Evolutionary conservation across 2,113 vertebrate species (phyloP).

Genomic region (Eublepharis macularius): DNA sequence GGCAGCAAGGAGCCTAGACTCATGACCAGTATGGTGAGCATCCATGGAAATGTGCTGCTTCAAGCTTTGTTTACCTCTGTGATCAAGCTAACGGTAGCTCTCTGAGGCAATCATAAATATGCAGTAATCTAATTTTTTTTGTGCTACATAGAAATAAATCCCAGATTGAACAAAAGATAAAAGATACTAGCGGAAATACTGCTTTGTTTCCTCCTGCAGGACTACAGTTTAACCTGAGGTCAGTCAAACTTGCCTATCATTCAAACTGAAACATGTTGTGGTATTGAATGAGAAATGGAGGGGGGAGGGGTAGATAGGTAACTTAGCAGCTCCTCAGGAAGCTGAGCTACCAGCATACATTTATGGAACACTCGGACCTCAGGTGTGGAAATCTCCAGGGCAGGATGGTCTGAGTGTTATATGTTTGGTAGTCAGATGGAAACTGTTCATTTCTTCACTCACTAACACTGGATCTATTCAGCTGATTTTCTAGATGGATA

Average conservation of each 20-base stretch:
- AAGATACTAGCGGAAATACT: not conserved
- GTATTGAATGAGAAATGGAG: conserved; percentile 58
- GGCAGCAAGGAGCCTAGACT: not conserved
- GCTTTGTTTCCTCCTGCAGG: conserved; percentile 25
- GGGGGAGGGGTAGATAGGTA: conserved; percentile 43
- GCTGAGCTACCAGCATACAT: not conserved
- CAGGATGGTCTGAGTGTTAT: not conserved
- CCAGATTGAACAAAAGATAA: not conserved
- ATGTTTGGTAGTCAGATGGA: conserved; percentile 24
- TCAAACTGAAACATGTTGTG: conserved; percentile 65
- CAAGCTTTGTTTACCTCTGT: not conserved
- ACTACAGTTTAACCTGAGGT: conserved; percentile 63
- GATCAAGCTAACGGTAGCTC: not conserved
- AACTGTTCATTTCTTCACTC: conserved; percentile 54
- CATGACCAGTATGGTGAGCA: not conserved
- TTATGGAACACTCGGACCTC: conserved; percentile 54
- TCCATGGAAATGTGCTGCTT: not conserved
- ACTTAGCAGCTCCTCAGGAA: conserved; percentile 55
- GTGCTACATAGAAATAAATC: not conserved
- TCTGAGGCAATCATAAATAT: not conserved
- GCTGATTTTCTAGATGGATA: conserved; percentile 48
- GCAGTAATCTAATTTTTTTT: not conserved
- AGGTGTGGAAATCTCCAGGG: conserved; percentile 55
- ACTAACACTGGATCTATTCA: conserved; percentile 56
- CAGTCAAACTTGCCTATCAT: conserved; percentile 56